Percentiles rank a stretch among this genome's conserved stretches.
Evolutionary conservation across 2,888 invertebrate genomes (phyloP).

Genomic region (Orthosia gracilis): DNA sequence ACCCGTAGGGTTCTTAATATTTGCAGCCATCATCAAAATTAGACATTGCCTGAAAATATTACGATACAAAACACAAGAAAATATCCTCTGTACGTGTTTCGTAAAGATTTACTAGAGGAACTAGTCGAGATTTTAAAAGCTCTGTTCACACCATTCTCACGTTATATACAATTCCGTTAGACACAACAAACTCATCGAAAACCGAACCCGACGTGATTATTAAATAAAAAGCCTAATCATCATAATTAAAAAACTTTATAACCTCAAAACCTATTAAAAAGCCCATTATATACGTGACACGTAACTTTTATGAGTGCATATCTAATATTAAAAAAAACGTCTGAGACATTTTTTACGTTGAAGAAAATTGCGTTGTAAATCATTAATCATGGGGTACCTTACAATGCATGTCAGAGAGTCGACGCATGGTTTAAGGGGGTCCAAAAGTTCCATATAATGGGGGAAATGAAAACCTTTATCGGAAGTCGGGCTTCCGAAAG

Average conservation of each 20-base stretch:
- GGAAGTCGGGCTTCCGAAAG: constrained; percentile 14
- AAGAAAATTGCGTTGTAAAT: constrained; percentile 86
- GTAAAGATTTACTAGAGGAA: background rate
- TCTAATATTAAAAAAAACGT: constrained; percentile 64
- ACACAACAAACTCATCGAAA: constrained; percentile 35
- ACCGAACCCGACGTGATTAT: constrained; percentile 43
- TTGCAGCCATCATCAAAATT: background rate
- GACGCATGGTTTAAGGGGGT: constrained; percentile 85
- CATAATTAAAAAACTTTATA: constrained; percentile 56
- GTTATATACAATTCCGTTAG: constrained; percentile 25
- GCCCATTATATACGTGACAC: constrained; percentile 62
- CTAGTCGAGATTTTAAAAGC: background rate
- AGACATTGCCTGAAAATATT: background rate
- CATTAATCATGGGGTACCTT: constrained; percentile 86
- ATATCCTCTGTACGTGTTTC: background rate
- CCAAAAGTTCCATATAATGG: constrained; percentile 86
- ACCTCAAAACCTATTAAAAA: constrained; percentile 62
- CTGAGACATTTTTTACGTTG: constrained; percentile 78
- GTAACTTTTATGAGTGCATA: constrained; percentile 67
- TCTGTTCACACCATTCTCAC: constrained; percentile 2
- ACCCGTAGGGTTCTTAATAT: background rate
- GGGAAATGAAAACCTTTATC: constrained; percentile 84
- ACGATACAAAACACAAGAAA: background rate
- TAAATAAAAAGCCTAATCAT: constrained; percentile 52
- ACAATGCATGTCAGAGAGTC: constrained; percentile 87